phyloP scores from a whole-genome alignment of 2,888 invertebrate genomes.

The Chirona hameri region DNA sequence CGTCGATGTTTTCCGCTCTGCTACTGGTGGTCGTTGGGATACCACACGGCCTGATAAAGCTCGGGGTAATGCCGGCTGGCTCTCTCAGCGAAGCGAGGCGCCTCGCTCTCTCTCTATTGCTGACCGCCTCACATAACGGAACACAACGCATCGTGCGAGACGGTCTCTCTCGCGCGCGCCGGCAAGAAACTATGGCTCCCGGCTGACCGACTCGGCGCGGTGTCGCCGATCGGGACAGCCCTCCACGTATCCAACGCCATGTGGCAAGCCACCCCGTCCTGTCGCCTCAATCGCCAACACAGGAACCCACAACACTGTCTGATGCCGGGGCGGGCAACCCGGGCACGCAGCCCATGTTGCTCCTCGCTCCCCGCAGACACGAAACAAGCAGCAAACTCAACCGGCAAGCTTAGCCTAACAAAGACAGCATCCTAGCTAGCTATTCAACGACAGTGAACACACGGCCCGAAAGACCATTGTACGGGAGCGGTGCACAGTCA shows the following conservation, averaged over 20 bases:
- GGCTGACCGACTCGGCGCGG: too few relatives aligned
- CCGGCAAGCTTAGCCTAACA: not conserved
- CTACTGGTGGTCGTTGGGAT: not conserved
- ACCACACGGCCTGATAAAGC: not conserved
- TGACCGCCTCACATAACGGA: not conserved
- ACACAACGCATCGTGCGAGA: too few relatives aligned
- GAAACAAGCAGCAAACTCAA: not conserved
- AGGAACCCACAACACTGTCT: too few relatives aligned
- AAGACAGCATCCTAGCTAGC: not conserved
- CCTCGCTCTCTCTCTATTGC: not conserved
- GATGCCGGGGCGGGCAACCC: not conserved
- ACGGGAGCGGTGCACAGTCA: too few relatives aligned
- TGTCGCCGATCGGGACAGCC: too few relatives aligned
- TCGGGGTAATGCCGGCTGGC: not conserved
- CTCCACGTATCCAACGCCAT: too few relatives aligned
- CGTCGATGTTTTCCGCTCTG: too few relatives aligned
- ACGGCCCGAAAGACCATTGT: too few relatives aligned
- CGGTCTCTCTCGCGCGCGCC: not conserved
- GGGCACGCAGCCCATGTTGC: not conserved
- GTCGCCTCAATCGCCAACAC: too few relatives aligned
- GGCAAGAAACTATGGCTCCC: slow-evolving; percentile 5
- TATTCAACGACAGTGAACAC: too few relatives aligned
- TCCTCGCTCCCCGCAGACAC: not conserved
- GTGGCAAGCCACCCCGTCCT: too few relatives aligned
- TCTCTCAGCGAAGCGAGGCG: not conserved